A percentile compares a stretch with the other conserved stretches of the same genome.
Evolutionary conservation across 2,113 vertebrate genomes (phyloP).

Genomic region (Laticauda laticaudata): DNA sequence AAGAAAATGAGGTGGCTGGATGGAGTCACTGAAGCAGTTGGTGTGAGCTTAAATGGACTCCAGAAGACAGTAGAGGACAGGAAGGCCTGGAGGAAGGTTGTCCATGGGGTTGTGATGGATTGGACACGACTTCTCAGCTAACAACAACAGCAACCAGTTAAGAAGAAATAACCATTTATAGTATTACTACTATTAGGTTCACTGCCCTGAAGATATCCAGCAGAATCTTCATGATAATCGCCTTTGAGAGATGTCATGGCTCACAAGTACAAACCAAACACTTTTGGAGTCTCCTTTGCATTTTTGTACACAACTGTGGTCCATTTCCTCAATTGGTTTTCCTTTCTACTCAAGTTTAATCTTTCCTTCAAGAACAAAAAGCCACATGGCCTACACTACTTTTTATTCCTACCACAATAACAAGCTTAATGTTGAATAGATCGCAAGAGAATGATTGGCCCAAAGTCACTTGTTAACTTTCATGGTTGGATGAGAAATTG

Average conservation of each 20-base stretch:
- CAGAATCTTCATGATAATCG: not conserved
- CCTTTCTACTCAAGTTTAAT: not conserved
- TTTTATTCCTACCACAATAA: not conserved
- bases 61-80: too few relatives aligned
- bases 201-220: not conserved
- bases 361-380: not conserved
- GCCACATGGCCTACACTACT: not conserved
- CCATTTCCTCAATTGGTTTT: too few relatives aligned
- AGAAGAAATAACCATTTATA: not conserved
- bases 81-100: too few relatives aligned
- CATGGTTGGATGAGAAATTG: not conserved
- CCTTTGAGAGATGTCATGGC: not conserved
- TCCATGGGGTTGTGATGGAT: too few relatives aligned
- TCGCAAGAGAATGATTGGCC: not conserved
- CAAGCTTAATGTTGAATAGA: not conserved
- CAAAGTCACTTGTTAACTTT: not conserved
- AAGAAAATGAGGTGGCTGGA: too few relatives aligned
- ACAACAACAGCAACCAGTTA: too few relatives aligned
- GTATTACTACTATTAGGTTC: conserved; percentile 18
- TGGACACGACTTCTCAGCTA: too few relatives aligned
- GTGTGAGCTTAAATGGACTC: too few relatives aligned
- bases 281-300: not conserved
- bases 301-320: not conserved
- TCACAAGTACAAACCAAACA: not conserved
- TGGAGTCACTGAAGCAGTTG: too few relatives aligned